Base-by-base conservation (phyloP, 2,113 vertebrate genomes). In the Clarias macrocephalus region DNA sequence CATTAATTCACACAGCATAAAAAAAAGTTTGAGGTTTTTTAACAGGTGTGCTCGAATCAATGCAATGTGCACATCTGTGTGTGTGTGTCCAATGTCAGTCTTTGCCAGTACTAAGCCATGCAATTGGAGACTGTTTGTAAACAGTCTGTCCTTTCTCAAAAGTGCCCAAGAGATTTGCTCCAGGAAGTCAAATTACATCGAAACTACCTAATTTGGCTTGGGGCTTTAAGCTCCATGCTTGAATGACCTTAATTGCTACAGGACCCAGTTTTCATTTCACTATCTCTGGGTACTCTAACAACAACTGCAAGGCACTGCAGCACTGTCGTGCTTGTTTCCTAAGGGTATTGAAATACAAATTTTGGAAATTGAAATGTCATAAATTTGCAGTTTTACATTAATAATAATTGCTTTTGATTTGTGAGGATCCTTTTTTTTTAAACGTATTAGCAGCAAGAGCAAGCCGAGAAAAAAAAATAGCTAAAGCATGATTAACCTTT, bases 131-230 rank as follows among this genome's bases (percentile, higher is more conserved):
- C 94, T 97, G 95, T 96, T 97, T 92, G 96, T 97, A 96, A 96
- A 97, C 95, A 96, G 95, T 96, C 96, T 97, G 96, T 93, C 89
- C 94, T 97, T 96, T 96, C 95, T 97, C 96, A 96, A 95, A 94
- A 92, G 93, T 92, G 92, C 94, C 95, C 93, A 76, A 0, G 94
- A 96, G 95, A 94, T 95, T 96, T 95, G 90, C 86, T 92, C 66
- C 92, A 95, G 95, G 95, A 97, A 96, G 96, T 96, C 90, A 96
- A 96, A 96, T 96, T 95, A 95, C 95, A 95, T 90, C 93, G 94
- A 95, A 96, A 95, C 93, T 93, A 94, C 94, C 96, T 96, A 94
- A 96, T 96, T 96, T 96, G 96, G 96, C 95, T 94, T 92, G 88
- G 91, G 95, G 94, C 88, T 91, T 92, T 91, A 93, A 93, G 94